Evolutionary conservation across 30 jellyfish, hydroid and myxozoan genomes (phyloP).

Genomic region (Pelagia noctiluca): DNA sequence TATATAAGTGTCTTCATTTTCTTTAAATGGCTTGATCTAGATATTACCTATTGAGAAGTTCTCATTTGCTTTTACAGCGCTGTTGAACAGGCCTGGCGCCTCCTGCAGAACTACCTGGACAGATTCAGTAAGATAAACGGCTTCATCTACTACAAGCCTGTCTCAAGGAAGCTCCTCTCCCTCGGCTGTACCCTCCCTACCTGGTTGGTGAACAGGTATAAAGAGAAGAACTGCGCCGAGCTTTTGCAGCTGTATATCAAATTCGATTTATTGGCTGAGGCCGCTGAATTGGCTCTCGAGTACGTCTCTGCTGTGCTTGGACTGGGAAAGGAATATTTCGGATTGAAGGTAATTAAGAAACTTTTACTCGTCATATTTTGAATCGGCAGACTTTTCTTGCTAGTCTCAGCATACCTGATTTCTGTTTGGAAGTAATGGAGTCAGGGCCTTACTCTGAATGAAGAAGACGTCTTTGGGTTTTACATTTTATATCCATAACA

Average conservation of each 20-base stretch:
- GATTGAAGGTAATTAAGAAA: slow-evolving; percentile 74
- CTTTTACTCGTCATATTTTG: too few species aligned
- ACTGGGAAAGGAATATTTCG: slow-evolving; percentile 92
- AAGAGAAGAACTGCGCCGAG: slow-evolving; percentile 86
- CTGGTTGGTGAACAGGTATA: slow-evolving; percentile 88
- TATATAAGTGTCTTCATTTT: too few species aligned
- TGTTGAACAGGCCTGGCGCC: slow-evolving; percentile 83
- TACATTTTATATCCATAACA: too few species aligned
- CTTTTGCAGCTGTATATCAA: slow-evolving; percentile 74
- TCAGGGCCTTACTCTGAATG: too few species aligned
- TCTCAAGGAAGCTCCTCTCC: slow-evolving; percentile 78
- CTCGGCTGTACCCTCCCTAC: slow-evolving; percentile 83
- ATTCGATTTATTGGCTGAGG: slow-evolving; percentile 85
- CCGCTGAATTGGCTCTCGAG: slow-evolving; percentile 76
- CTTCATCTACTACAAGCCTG: slow-evolving; percentile 70
- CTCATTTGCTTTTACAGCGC: slow-evolving; percentile 78
- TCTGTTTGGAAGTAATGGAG: too few species aligned
- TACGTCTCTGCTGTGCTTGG: slow-evolving; percentile 95
- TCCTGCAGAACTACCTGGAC: slow-evolving; percentile 75
- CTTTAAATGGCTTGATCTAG: too few species aligned
- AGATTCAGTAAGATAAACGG: slow-evolving; percentile 47
- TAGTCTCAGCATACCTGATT: neutral
- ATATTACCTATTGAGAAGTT: too few species aligned
- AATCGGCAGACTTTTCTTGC: too few species aligned
- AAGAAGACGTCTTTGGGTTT: too few species aligned